These are phyloP conservation scores for Muntiacus reevesi DNA, from an alignment of 2,113 vertebrate genomes.

Conservation along the genomic window DNA sequence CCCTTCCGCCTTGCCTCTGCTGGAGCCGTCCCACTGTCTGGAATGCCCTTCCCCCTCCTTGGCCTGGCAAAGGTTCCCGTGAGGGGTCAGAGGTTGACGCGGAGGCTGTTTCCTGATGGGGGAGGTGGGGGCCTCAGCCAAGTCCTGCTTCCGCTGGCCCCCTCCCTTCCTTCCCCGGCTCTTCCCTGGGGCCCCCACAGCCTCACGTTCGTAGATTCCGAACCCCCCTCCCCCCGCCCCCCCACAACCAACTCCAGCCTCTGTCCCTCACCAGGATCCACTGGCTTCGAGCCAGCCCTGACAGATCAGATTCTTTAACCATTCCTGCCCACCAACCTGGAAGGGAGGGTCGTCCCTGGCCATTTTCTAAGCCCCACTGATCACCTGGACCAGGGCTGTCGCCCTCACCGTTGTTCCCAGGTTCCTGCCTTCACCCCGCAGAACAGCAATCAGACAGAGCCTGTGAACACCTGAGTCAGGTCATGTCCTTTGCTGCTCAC, in stretches of 20 bases:
- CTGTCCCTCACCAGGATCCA: background rate
- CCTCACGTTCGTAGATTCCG: background rate
- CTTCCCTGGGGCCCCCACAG: constrained; percentile 42
- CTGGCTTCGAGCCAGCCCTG: background rate
- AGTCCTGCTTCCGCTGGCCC: constrained; percentile 41
- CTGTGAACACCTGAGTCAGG: background rate
- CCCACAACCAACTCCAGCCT: background rate
- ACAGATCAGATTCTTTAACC: background rate
- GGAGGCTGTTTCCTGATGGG: constrained; percentile 58
- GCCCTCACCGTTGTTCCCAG: background rate
- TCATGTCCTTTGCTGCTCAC: background rate
- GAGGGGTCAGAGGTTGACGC: constrained; percentile 53
- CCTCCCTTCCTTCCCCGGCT: constrained; percentile 57
- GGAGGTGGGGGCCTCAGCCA: constrained; percentile 20
- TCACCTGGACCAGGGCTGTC: background rate
- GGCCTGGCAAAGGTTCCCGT: background rate
- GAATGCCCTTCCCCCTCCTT: background rate
- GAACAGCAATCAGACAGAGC: background rate
- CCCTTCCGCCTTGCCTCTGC: background rate
- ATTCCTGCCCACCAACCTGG: rapidly evolving
- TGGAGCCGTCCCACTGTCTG: background rate
- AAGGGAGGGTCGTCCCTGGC: background rate
- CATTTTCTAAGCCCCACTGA: background rate
- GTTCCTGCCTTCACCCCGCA: background rate
- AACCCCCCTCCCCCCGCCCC: background rate